Evolutionary conservation across 2,797 vertebrate genomes (phyloP).

Genomic region (Eulemur mongoz): DNA sequence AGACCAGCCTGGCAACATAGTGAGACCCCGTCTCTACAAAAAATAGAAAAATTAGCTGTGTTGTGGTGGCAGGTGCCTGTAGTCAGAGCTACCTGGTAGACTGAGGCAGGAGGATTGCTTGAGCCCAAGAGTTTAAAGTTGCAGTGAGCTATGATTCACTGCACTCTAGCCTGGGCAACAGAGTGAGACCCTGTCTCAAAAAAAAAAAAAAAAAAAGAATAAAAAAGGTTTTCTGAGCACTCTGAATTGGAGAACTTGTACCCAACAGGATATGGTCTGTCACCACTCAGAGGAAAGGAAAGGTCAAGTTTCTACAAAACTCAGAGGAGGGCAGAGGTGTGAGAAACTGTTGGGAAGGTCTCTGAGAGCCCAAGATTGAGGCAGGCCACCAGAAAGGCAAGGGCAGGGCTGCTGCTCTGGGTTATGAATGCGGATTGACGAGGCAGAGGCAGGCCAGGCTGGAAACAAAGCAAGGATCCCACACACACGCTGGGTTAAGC

Average conservation of each 20-base stretch:
- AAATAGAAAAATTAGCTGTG: not conserved
- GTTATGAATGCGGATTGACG: not conserved
- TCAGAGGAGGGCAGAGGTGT: not conserved
- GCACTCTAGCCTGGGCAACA: not conserved
- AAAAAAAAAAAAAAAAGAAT: not conserved
- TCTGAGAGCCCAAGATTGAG: not conserved
- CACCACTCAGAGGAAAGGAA: not conserved
- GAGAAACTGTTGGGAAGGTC: not conserved
- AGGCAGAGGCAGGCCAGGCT: not conserved
- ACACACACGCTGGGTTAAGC: too few species aligned
- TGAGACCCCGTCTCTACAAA: not conserved
- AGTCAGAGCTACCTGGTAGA: not conserved
- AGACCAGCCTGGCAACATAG: not conserved
- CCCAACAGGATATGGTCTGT: not conserved
- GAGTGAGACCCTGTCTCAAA: not conserved
- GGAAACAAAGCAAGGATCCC: not conserved
- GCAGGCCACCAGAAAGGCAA: not conserved
- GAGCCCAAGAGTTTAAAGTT: not conserved
- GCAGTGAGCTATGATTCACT: not conserved
- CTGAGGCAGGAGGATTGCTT: not conserved
- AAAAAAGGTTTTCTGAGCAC: not conserved
- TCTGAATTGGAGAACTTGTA: not conserved
- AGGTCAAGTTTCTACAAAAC: slow-evolving; percentile 6
- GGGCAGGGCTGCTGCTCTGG: not conserved
- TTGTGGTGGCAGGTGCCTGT: not conserved